Evolutionary conservation across 2,888 invertebrate genomes (phyloP), one percentile per base, ranked within the genome.

Genomic region (Ptycholaimellus sp.): DNA sequence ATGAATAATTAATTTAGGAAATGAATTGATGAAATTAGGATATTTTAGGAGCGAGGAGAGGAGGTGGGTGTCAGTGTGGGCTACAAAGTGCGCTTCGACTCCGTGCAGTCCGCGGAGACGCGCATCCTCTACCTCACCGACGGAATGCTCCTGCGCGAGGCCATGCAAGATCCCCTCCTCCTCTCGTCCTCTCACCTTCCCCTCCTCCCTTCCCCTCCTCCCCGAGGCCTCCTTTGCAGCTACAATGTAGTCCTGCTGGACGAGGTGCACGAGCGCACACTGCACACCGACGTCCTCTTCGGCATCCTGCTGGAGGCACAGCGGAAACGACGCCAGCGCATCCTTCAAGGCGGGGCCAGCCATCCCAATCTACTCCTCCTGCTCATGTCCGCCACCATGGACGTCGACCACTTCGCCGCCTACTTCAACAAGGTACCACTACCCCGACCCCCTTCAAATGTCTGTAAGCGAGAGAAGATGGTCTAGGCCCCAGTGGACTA

Each of bases 321-420:
- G 25, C 17, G 21, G 36, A n/a, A n/a, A n/a, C n/a, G n/a, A n/a
- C n/a, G n/a, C n/a, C n/a, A n/a, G n/a, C n/a, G n/a, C n/a, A n/a
- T n/a, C n/a, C n/a, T n/a, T n/a, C n/a, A n/a, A n/a, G n/a, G n/a
- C n/a, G n/a, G n/a, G n/a, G n/a, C n/a, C n/a, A n/a, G n/a, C n/a
- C n/a, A n/a, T n/a, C n/a, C n/a, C n/a, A n/a, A n/a, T n/a, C n/a
- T n/a, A n/a, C n/a, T n/a, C n/a, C n/a, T n/a, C n/a, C n/a, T n/a
- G n/a, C n/a, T 93, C 18, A 77, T 83, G 0, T 90, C 90, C 0
- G 90, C 90, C 1, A 90, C 90, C 0, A 72, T 87, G 53, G 81
- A 90, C 60, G 85, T 83, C 0, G 74, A 78, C 54, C 73, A 79
- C 52, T 85, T 87, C 59, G 73, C 75, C 27, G 68, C 70, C 44